phyloP scores from a whole-genome alignment of 2,797 vertebrate genomes.

The Anableps anableps region DNA sequence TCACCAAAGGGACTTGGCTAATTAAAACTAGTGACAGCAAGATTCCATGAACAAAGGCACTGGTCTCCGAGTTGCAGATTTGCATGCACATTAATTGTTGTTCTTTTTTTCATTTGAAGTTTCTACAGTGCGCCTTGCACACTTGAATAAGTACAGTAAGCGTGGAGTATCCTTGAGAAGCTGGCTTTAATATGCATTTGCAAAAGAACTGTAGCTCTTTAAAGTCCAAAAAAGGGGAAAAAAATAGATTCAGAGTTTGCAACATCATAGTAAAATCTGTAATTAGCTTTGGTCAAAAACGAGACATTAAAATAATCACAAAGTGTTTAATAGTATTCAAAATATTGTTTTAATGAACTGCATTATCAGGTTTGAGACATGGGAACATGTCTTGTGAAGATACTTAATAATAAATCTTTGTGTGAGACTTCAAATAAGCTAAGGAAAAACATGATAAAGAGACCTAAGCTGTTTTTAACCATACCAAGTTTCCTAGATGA shows the following conservation, averaged over 20 bases:
- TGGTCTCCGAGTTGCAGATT: constrained; percentile 63
- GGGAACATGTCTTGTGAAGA: background rate
- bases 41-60: constrained; percentile 61
- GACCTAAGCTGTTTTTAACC: background rate
- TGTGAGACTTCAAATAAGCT: background rate
- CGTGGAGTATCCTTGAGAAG: constrained; percentile 5
- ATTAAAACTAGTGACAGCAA: constrained; percentile 75
- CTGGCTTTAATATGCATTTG: constrained; percentile 8
- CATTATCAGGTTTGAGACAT: background rate
- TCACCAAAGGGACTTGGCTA: constrained; percentile 66
- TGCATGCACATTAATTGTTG: constrained; percentile 63
- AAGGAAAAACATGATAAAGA: background rate
- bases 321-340: background rate
- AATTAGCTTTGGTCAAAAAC: background rate
- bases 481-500: background rate
- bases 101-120: constrained; percentile 52
- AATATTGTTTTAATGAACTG: background rate
- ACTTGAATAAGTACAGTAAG: constrained; percentile 22
- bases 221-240: background rate
- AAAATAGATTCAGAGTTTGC: background rate
- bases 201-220: background rate
- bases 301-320: background rate
- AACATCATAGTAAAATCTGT: background rate
- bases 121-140: constrained; percentile 45
- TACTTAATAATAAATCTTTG: background rate